phyloP scores from a whole-genome alignment of 1,140 invertebrate species.

The Conus ventricosus region DNA sequence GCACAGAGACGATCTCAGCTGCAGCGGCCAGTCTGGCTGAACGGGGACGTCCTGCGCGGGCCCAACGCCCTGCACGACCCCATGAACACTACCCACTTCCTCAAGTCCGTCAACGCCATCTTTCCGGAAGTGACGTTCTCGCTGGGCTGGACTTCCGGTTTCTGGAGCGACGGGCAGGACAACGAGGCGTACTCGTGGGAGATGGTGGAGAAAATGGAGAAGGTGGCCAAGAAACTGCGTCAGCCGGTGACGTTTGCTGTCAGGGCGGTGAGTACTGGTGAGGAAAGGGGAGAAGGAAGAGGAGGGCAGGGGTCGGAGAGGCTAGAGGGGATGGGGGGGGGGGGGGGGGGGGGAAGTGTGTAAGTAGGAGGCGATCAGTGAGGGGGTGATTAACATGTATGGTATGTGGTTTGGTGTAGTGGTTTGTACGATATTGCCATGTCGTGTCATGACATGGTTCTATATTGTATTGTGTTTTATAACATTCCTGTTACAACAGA shows the following conservation, averaged over 20 bases:
- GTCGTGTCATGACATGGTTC: too few relatives aligned
- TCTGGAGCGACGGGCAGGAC: conserved; percentile 62
- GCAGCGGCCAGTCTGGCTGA: conserved; percentile 86
- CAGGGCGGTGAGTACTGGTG: conserved; percentile 39
- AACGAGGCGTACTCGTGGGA: conserved; percentile 80
- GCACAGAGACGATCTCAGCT: conserved; percentile 75
- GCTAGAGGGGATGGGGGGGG: not conserved
- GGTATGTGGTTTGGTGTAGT: too few relatives aligned
- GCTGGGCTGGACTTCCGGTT: conserved; percentile 89
- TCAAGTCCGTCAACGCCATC: conserved; percentile 76
- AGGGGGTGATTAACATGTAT: too few relatives aligned
- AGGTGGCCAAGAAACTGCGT: conserved; percentile 58
- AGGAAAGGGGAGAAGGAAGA: not conserved
- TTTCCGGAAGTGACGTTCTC: conserved; percentile 84
- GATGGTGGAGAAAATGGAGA: conserved; percentile 83
- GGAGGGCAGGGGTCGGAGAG: not conserved
- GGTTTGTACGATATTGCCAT: too few relatives aligned
- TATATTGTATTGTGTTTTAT: too few relatives aligned
- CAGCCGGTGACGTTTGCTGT: conserved; percentile 58
- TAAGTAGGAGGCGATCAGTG: too few relatives aligned
- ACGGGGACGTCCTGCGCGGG: conserved; percentile 89
- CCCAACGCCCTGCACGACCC: conserved; percentile 81
- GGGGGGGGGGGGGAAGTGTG: too few relatives aligned
- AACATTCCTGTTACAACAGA: too few relatives aligned
- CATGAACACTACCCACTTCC: conserved; percentile 82